Percentiles rank a stretch among this genome's conserved stretches.
Conservation (phyloP, 2,797 vertebrate genomes). For the Furcifer pardalis region DNA sequence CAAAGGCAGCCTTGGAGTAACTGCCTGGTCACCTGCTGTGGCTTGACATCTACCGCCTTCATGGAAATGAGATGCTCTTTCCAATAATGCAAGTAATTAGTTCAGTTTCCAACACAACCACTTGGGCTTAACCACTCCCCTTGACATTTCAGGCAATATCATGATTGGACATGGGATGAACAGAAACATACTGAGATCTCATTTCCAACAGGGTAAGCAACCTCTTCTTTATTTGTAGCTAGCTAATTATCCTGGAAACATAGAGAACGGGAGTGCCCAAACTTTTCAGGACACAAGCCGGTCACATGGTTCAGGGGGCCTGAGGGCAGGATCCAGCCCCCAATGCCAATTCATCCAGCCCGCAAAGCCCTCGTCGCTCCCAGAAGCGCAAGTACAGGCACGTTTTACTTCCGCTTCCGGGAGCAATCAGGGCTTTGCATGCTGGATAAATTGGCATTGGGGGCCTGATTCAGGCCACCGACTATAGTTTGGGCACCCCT, state of each 20-base stretch:
- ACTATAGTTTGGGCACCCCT: no score
- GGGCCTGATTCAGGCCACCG: no score
- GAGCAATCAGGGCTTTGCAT: no score
- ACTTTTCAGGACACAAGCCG: no score
- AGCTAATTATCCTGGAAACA: not conserved
- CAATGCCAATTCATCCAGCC: no score
- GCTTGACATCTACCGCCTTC: not conserved
- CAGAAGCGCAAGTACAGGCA: no score
- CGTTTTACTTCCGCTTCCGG: no score
- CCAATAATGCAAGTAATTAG: not conserved
- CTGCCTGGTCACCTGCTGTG: conserved; percentile 8
- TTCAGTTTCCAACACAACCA: not conserved
- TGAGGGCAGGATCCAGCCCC: no score
- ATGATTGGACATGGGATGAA: not conserved
- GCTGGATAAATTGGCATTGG: no score
- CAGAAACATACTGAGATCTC: not conserved
- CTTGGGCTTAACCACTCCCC: not conserved
- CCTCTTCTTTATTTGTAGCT: not conserved
- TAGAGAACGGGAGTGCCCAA: no score
- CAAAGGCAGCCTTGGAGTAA: conserved; percentile 11
- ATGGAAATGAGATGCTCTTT: conserved; percentile 8
- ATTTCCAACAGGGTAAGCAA: not conserved
- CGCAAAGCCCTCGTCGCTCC: no score
- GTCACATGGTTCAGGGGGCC: no score
- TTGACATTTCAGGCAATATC: not conserved